A percentile compares a stretch with the other conserved stretches of the same genome.
These are phyloP conservation scores for Nomada ruficornis DNA, from an alignment of 2,888 invertebrate genomes.

Conservation along the genomic window DNA sequence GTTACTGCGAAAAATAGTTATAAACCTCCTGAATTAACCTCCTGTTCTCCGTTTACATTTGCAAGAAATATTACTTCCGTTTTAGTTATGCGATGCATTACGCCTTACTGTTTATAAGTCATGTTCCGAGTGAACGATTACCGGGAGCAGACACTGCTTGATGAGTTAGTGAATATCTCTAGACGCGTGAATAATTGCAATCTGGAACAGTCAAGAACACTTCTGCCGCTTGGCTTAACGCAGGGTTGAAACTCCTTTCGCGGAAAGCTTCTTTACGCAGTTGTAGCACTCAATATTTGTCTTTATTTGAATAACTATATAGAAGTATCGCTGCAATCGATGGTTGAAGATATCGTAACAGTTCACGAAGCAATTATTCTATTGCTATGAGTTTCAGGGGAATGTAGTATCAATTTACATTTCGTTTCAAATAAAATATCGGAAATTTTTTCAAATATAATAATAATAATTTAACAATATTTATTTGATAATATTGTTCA, in stretches of 20 bases:
- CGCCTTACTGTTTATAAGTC: not conserved
- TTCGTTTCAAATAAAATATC: too few relatives aligned
- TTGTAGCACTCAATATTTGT: not conserved
- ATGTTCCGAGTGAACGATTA: slow-evolving; percentile 5
- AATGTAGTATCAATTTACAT: too few relatives aligned
- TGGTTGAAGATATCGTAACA: too few relatives aligned
- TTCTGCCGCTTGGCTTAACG: not conserved
- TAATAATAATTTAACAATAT: too few relatives aligned
- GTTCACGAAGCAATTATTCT: too few relatives aligned
- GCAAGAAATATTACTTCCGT: not conserved
- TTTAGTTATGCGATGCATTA: not conserved
- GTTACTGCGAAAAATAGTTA: not conserved
- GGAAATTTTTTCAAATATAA: too few relatives aligned
- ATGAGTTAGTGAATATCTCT: slow-evolving; percentile 2
- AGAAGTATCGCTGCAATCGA: not conserved
- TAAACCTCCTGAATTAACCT: not conserved
- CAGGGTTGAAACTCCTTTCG: not conserved
- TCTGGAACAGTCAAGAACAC: slow-evolving; percentile 4
- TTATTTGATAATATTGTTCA: too few relatives aligned
- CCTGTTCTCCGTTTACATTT: not conserved
- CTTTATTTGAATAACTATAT: not conserved
- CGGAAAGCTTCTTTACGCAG: not conserved
- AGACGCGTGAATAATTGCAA: slow-evolving; percentile 8
- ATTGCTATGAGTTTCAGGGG: too few relatives aligned
- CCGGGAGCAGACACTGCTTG: not conserved